Percentiles rank a stretch among this genome's conserved stretches.
Conservation (phyloP, 2,113 vertebrate genomes). For the Cyprinodon tularosa region DNA sequence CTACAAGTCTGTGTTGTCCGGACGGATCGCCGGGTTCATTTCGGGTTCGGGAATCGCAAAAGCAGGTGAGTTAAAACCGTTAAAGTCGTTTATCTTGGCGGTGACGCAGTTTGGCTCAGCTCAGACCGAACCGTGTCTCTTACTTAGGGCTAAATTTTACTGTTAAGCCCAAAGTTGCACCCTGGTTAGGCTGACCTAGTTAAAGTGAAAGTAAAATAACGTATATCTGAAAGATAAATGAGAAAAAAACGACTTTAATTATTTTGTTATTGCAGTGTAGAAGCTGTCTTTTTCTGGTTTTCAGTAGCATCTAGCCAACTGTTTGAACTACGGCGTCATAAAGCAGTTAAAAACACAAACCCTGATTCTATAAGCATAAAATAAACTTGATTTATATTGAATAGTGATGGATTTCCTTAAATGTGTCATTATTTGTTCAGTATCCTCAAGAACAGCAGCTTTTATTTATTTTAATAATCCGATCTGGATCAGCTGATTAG, state of each 20-base stretch:
- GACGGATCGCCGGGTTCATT: rapidly evolving
- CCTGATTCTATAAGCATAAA: not conserved
- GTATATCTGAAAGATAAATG: not conserved
- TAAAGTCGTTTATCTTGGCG: not conserved
- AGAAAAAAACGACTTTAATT: not conserved
- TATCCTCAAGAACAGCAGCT: not conserved
- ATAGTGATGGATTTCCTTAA: not conserved
- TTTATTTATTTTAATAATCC: not conserved
- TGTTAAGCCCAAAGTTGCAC: conserved; percentile 13
- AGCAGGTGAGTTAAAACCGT: conserved; percentile 43
- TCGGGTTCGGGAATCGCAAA: not conserved
- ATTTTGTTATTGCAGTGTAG: not conserved
- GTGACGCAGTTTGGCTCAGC: conserved; percentile 58
- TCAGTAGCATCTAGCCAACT: not conserved
- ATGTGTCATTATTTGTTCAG: not conserved
- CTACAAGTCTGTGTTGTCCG: not conserved
- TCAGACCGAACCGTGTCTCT: not conserved
- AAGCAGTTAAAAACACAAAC: not conserved
- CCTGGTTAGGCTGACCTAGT: not conserved
- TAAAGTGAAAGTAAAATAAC: conserved; percentile 43
- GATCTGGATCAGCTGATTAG: conserved; percentile 27
- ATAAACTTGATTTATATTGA: not conserved
- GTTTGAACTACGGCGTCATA: not conserved
- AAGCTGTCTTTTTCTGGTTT: not conserved
- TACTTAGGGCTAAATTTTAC: conserved; percentile 47